Evolutionary conservation across 92 coral and sea anemone genomes (phyloP).

Genomic region (Phymanthus crucifer): DNA sequence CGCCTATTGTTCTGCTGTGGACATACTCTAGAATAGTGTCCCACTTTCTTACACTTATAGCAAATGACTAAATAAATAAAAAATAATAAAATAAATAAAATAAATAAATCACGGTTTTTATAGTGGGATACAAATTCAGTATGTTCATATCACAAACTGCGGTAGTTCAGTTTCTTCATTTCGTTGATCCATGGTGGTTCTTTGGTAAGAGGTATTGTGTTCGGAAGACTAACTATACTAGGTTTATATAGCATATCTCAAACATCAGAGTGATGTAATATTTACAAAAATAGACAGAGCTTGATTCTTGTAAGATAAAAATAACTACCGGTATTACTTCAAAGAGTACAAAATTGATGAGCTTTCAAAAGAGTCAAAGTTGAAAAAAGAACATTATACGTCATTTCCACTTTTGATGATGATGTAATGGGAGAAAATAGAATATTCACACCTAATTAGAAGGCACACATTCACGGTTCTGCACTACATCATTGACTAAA

Average conservation of each 20-base stretch:
- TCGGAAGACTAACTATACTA: background rate
- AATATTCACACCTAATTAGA: background rate
- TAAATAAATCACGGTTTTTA: too few relatives aligned
- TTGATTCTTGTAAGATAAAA: background rate
- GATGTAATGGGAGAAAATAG: background rate
- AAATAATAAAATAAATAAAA: too few relatives aligned
- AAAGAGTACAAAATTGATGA: too few relatives aligned
- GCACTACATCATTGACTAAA: background rate
- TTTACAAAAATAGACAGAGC: background rate
- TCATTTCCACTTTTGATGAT: background rate
- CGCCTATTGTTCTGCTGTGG: background rate
- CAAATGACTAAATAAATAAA: too few relatives aligned
- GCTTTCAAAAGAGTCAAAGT: background rate
- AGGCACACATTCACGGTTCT: background rate
- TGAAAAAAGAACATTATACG: background rate
- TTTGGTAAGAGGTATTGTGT: too few relatives aligned
- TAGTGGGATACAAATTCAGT: too few relatives aligned
- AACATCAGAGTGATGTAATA: conserved; percentile 4
- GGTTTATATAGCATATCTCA: background rate
- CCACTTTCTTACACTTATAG: conserved; percentile 16
- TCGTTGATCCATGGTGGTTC: too few relatives aligned
- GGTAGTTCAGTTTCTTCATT: too few relatives aligned
- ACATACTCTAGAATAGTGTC: conserved; percentile 9
- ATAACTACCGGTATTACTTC: too few relatives aligned
- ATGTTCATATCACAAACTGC: too few relatives aligned